Percentiles rank a stretch among this genome's conserved stretches.
phyloP scores from a whole-genome alignment of 2,888 invertebrate species.

The Volucella inflata region DNA sequence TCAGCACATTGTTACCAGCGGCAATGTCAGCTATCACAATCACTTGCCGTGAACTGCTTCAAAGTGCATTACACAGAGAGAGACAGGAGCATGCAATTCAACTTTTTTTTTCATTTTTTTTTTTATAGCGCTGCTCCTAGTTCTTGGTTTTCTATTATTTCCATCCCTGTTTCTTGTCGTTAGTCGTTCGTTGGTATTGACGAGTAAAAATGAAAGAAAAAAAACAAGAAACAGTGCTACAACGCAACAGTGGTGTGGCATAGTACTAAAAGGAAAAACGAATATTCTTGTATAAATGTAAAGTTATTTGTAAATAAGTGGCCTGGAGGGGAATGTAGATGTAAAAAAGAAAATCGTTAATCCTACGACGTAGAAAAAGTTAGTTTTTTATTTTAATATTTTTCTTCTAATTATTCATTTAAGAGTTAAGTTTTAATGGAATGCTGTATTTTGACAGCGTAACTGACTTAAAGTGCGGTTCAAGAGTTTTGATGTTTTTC shows the following conservation, averaged over 20 bases:
- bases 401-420: neutral
- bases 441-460: neutral
- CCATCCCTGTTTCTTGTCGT: conserved; percentile 22
- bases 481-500: too few species aligned
- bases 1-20: conserved; percentile 10
- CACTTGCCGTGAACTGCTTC: neutral
- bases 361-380: conserved; percentile 31
- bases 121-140: conserved; percentile 45
- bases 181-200: conserved; percentile 3
- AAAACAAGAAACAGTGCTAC: conserved; percentile 57
- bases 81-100: conserved; percentile 45
- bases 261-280: conserved; percentile 39
- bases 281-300: neutral
- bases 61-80: conserved; percentile 57
- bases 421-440: neutral
- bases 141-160: conserved; percentile 39
- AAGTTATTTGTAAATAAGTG: conserved; percentile 45
- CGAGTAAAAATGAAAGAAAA: conserved; percentile 9
- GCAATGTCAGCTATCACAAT: neutral
- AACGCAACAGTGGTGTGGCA: conserved; percentile 63
- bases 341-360: conserved; percentile 13
- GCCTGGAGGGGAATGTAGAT: neutral
- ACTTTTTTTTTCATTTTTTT: conserved; percentile 2
- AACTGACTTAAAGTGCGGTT: too few species aligned
- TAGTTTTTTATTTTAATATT: neutral